Conservation (phyloP, 2,797 vertebrate genomes). For the Chiloscyllium punctatum region DNA sequence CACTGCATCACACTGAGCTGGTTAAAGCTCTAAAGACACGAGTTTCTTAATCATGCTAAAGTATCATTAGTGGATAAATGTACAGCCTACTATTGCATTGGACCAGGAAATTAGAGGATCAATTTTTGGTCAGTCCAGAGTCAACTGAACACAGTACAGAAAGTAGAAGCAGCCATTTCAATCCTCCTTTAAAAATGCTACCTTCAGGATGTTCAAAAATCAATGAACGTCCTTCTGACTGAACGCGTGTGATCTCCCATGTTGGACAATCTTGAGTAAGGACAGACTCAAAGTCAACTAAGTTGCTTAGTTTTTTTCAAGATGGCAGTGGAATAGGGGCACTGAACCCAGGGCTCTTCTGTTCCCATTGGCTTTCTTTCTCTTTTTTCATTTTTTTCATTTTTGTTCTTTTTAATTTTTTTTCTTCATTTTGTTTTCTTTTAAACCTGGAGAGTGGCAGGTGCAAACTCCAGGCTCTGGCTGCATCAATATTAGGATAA, state of each 20-base stretch:
- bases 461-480: too few relatives aligned
- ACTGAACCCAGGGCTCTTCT: too few relatives aligned
- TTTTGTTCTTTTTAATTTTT: too few relatives aligned
- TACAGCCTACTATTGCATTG: neutral
- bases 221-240: neutral
- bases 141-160: neutral
- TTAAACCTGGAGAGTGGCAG: too few relatives aligned
- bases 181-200: neutral
- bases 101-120: too few relatives aligned
- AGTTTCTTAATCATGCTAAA: neutral
- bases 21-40: neutral
- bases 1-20: too few relatives aligned
- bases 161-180: neutral
- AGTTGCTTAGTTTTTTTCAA: too few relatives aligned
- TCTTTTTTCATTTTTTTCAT: too few relatives aligned
- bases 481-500: too few relatives aligned
- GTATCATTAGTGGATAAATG: neutral
- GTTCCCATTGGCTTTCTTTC: too few relatives aligned
- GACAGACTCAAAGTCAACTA: neutral
- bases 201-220: neutral
- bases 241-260: neutral
- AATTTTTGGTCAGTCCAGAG: neutral
- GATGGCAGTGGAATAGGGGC: too few relatives aligned
- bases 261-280: neutral
- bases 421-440: too few relatives aligned